A percentile compares a stretch with the other conserved stretches of the same genome.
phyloP scores from a whole-genome alignment of 92 coral and sea anemone species.

The Anthopleura xanthogrammica region DNA sequence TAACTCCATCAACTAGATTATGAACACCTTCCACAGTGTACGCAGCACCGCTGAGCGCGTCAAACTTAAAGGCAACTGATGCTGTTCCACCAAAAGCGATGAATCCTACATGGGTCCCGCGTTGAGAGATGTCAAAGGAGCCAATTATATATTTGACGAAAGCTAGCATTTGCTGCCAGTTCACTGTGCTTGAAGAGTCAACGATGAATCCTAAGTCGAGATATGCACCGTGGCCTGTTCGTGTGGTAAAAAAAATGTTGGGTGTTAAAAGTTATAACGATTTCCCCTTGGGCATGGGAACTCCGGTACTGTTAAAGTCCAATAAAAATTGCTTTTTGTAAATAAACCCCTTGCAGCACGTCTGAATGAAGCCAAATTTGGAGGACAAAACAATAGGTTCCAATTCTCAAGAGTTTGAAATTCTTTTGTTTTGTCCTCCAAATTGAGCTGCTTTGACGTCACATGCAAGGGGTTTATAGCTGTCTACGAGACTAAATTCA shows the following conservation, averaged over 20 bases:
- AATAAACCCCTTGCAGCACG: no score
- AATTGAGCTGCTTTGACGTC: no score
- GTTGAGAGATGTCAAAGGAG: constrained; percentile 61
- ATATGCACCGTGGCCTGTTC: constrained; percentile 31
- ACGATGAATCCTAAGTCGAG: constrained; percentile 73
- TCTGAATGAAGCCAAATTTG: no score
- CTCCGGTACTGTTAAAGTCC: no score
- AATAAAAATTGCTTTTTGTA: no score
- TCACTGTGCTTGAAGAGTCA: constrained; percentile 63
- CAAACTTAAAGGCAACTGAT: constrained; percentile 41
- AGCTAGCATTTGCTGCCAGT: constrained; percentile 63
- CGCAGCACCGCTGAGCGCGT: constrained; percentile 36
- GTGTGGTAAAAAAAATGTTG: background rate
- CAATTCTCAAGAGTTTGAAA: no score
- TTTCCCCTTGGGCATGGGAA: background rate
- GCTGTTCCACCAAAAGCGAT: constrained; percentile 51
- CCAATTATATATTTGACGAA: constrained; percentile 49
- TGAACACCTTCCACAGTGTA: constrained; percentile 37
- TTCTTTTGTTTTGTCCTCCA: no score
- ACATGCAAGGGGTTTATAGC: no score
- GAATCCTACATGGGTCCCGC: constrained; percentile 62
- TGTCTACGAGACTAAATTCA: background rate
- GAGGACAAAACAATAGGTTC: no score
- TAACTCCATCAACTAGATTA: constrained; percentile 40
- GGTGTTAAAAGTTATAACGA: background rate